phyloP scores from a whole-genome alignment of 2,888 invertebrate species.

The Drosophila macrospina region DNA sequence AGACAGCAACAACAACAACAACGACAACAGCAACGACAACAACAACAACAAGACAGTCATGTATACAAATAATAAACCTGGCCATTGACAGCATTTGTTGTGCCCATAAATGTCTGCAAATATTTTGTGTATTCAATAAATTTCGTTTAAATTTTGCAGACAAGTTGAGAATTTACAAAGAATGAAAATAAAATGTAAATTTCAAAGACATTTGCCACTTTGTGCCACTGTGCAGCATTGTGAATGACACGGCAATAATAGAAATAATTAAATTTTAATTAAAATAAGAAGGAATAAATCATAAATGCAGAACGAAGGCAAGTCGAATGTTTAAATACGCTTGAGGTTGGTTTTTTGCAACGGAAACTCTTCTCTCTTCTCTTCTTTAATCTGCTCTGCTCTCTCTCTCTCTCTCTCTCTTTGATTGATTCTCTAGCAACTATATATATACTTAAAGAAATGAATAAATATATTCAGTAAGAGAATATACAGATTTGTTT shows the following conservation, averaged over 20 bases:
- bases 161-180: conserved; percentile 14
- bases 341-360: too few species aligned
- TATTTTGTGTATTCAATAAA: conserved; percentile 20
- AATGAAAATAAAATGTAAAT: conserved; percentile 22
- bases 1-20: conserved; percentile 18
- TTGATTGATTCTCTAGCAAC: too few species aligned
- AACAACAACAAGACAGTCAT: conserved; percentile 26
- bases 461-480: too few species aligned
- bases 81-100: conserved; percentile 48
- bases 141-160: conserved; percentile 27
- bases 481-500: too few species aligned
- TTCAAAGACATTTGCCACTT: conserved; percentile 19
- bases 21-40: conserved; percentile 15
- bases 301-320: not conserved
- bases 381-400: too few species aligned
- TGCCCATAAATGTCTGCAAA: conserved; percentile 34
- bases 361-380: too few species aligned
- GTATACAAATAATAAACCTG: conserved; percentile 36
- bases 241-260: conserved; percentile 18
- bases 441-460: too few species aligned
- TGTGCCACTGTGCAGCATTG: conserved; percentile 40
- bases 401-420: too few species aligned
- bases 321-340: not conserved
- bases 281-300: not conserved
- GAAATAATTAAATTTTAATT: conserved; percentile 35